Evolutionary conservation across 2,113 vertebrate species (phyloP), one percentile per base, ranked within the genome.

Genomic region (Deroptyus accipitrinus): DNA sequence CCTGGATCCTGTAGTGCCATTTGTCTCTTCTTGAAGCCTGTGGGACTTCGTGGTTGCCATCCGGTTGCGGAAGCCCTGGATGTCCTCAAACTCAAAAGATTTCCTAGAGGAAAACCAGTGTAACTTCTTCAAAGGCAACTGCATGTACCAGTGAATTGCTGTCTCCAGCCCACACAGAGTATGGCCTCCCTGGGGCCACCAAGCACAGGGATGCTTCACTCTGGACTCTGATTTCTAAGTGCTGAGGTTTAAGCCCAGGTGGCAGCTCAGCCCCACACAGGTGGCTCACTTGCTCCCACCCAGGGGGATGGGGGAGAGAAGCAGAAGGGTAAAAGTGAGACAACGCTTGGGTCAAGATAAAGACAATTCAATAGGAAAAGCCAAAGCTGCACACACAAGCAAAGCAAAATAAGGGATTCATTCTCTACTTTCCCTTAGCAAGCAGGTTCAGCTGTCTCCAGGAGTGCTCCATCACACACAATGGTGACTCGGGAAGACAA

Each of bases 21-120:
- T 98, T 39, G 93, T 89, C 85, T 97, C 96, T 19, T 97, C 94
- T 42, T 90, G 97, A 91, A 96, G 96, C 95, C 98, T 98, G 77
- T 74, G 95, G 72, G 95, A 79, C 66, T 90, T 95, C 25, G 73
- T 52, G 59, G 94, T 86, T 8, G 98, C 97, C 85, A 77, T 68
- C 39, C 57, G 96, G 83, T 94, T 97, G 80, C 97, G 94, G 90
- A 99, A 98, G 86, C 97, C 98, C 44, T 99, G 98, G 74, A 98
- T 98, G 94, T 99, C 99, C 96, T 99, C 99, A 95, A 99, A 99
- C 98, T 99, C 99, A 98, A 99, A 99, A 74, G 99, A 99, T 98
- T 99, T 99, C 98, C 99, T 99, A 96, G 94, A 96, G 94, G 90
- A 96, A 97, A 96, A 95, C 33, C 77, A 91, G 69, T 3, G 90